Evolutionary conservation across 1,140 invertebrate genomes (phyloP).

Genomic region (Lordiphosa clarofinis): DNA sequence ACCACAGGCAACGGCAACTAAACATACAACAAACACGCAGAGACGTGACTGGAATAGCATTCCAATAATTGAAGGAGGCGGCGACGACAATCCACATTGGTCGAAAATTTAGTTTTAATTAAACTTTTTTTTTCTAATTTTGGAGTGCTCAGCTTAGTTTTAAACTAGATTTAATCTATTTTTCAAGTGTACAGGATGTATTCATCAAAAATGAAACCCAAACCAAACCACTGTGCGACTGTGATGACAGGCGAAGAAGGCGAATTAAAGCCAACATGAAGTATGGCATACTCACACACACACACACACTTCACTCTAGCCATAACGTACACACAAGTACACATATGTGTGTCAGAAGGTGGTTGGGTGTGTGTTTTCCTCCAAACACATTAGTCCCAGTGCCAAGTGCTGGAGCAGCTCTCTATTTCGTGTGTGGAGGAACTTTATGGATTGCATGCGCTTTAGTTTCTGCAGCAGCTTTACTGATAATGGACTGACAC

Average conservation of each 20-base stretch:
- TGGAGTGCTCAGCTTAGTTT: too few relatives aligned
- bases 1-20: conserved; percentile 19
- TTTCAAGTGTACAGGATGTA: too few relatives aligned
- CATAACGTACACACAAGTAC: not conserved
- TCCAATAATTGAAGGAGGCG: conserved; percentile 61
- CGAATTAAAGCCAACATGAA: conserved; percentile 67
- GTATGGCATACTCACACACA: conserved; percentile 31
- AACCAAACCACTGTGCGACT: not conserved
- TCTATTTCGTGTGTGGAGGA: conserved; percentile 7
- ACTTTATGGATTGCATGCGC: conserved; percentile 62
- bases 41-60: conserved; percentile 69
- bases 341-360: conserved; percentile 19
- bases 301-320: not conserved
- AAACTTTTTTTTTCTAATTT: too few relatives aligned
- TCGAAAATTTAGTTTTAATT: too few relatives aligned
- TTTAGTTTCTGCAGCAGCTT: conserved; percentile 36
- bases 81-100: conserved; percentile 25
- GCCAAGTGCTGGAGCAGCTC: not conserved
- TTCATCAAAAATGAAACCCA: too few relatives aligned
- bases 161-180: too few relatives aligned
- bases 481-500: conserved; percentile 58
- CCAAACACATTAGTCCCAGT: conserved; percentile 56
- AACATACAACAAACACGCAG: conserved; percentile 46
- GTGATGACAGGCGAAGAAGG: conserved; percentile 49
- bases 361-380: conserved; percentile 10